A percentile compares a stretch with the other conserved stretches of the same genome.
These are phyloP conservation scores for Bubo bubo DNA, from an alignment of 2,113 vertebrate genomes.

Conservation along the genomic window DNA sequence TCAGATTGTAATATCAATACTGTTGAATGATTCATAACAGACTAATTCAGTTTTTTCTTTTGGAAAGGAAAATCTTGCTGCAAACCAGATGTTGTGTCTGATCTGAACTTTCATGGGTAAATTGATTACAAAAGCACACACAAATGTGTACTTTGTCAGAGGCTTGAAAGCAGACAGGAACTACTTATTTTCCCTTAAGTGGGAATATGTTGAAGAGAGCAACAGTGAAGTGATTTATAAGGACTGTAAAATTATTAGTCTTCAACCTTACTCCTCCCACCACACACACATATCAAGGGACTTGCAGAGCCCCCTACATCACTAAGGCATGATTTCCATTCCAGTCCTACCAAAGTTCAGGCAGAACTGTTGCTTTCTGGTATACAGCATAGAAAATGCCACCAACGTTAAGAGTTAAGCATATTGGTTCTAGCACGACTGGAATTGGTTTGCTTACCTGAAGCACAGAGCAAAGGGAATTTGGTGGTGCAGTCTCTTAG, in stretches of 20 bases:
- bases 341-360: background rate
- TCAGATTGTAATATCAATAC: background rate
- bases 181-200: background rate
- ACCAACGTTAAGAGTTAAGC: background rate
- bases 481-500: background rate
- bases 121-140: background rate
- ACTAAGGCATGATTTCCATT: background rate
- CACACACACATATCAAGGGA: background rate
- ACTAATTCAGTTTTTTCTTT: slow-evolving; percentile 2
- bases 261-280: background rate
- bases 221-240: background rate
- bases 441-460: background rate
- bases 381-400: background rate
- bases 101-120: background rate
- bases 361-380: background rate
- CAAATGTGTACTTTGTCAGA: background rate
- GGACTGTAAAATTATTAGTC: background rate
- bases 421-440: background rate
- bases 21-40: slow-evolving; percentile 8
- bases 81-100: slow-evolving; percentile 20
- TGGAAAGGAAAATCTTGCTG: background rate
- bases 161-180: background rate
- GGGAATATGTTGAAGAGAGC: background rate
- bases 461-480: background rate
- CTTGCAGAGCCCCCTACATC: background rate